phyloP scores from a whole-genome alignment of 2,113 vertebrate species.

The Aleadryas rufinucha region DNA sequence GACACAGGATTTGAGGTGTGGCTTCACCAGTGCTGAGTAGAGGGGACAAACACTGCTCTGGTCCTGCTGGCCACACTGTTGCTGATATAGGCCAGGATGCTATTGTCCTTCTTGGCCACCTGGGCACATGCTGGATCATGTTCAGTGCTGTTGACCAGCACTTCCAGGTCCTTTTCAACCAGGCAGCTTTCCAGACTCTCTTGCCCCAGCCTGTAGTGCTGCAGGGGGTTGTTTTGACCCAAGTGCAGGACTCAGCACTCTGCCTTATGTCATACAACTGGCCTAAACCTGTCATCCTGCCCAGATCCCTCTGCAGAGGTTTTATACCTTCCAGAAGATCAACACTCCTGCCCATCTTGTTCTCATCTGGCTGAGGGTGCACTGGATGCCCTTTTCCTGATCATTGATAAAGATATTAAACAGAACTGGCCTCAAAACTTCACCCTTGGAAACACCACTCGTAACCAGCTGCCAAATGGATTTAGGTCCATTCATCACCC shows the following conservation, averaged over 20 bases:
- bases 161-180: not conserved
- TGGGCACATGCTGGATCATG: too few species aligned
- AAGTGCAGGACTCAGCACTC: not conserved
- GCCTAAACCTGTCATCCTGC: not conserved
- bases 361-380: not conserved
- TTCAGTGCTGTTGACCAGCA: not conserved
- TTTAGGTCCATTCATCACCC: not conserved
- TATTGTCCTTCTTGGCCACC: not conserved
- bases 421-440: not conserved
- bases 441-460: not conserved
- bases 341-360: not conserved
- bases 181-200: not conserved
- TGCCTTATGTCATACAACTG: too few species aligned
- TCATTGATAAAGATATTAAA: not conserved
- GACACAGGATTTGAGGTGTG: not conserved
- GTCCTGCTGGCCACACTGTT: not conserved
- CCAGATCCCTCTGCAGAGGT: not conserved
- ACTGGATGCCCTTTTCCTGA: not conserved
- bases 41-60: not conserved
- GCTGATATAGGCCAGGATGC: not conserved
- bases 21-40: not conserved
- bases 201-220: rapidly evolving
- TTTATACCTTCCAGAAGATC: not conserved
- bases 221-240: not conserved
- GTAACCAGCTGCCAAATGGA: not conserved